Conservation (phyloP, 2,888 invertebrate species). For the Papilio demoleus region DNA sequence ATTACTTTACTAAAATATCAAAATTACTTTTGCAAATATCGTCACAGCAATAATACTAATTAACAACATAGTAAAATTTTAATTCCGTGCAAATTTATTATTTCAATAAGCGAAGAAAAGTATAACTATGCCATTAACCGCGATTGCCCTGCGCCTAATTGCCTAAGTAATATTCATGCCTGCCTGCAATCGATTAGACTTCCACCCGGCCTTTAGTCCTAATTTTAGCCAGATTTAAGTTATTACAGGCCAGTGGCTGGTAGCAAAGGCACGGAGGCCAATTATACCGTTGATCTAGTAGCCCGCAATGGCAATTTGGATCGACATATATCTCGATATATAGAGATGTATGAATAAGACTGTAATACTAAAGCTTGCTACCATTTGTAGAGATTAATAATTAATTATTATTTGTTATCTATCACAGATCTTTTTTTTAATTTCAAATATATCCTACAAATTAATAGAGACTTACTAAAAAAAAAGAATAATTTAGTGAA, state of each 20-base stretch:
- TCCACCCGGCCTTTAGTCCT: constrained; percentile 29
- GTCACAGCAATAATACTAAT: background rate
- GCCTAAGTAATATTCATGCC: constrained; percentile 26
- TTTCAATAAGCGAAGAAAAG: constrained; percentile 10
- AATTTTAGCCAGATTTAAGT: constrained; percentile 39
- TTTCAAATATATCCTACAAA: background rate
- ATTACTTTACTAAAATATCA: too few species aligned
- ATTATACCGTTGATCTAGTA: constrained; percentile 39
- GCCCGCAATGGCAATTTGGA: constrained; percentile 38
- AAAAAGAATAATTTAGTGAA: background rate
- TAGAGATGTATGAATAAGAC: constrained; percentile 19
- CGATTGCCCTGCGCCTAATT: constrained; percentile 30
- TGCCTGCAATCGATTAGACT: constrained; percentile 19
- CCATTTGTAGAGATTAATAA: background rate
- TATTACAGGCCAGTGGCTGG: constrained; percentile 31
- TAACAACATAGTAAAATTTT: background rate
- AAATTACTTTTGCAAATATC: too few species aligned
- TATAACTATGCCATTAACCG: constrained; percentile 13
- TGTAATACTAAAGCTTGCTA: background rate
- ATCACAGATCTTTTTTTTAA: background rate
- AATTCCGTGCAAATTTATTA: constrained; percentile 1
- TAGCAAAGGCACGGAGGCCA: constrained; percentile 36
- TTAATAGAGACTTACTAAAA: too few species aligned
- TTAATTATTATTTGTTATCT: background rate
- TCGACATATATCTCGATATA: constrained; percentile 6